Evolutionary conservation across 2,797 vertebrate species (phyloP).

Genomic region (Sebastes itinus): DNA sequence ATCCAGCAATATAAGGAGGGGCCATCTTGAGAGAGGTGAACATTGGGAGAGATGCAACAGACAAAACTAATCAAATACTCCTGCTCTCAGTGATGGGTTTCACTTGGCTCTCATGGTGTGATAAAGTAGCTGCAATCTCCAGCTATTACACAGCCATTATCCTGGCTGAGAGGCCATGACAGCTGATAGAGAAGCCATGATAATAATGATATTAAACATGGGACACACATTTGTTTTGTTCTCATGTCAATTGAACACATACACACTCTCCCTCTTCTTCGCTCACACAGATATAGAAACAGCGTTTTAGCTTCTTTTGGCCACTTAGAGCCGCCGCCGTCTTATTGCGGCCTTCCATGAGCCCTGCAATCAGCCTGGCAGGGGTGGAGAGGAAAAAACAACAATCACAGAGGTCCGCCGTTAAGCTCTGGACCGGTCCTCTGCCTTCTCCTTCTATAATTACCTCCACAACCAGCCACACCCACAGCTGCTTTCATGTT

Average conservation of each 20-base stretch:
- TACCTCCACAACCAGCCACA: slow-evolving; percentile 60
- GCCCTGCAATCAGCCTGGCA: slow-evolving; percentile 61
- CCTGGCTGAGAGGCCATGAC: slow-evolving; percentile 16
- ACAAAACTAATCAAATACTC: slow-evolving; percentile 55
- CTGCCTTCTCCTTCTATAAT: slow-evolving; percentile 67
- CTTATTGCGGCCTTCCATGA: slow-evolving; percentile 21
- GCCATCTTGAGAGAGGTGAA: slow-evolving; percentile 47
- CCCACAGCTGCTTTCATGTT: slow-evolving; percentile 60
- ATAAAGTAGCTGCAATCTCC: slow-evolving; percentile 38
- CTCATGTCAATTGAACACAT: slow-evolving; percentile 1
- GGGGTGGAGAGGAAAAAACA: slow-evolving; percentile 63
- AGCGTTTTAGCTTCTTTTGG: slow-evolving; percentile 4
- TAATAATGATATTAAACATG: slow-evolving; percentile 35
- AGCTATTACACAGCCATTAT: slow-evolving; percentile 54
- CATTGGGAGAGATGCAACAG: slow-evolving; percentile 22
- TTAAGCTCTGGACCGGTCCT: slow-evolving; percentile 45
- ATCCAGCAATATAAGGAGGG: slow-evolving; percentile 47
- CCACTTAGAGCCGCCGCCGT: not conserved
- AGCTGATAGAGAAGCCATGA: slow-evolving; percentile 31
- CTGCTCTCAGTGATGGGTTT: slow-evolving; percentile 42
- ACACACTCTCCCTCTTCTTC: not conserved
- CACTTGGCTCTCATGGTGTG: slow-evolving; percentile 29
- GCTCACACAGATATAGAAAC: not conserved
- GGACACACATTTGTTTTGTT: slow-evolving; percentile 18
- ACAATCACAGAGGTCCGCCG: slow-evolving; percentile 51